These are phyloP conservation scores for Panulirus ornatus DNA, from an alignment of 1,140 invertebrate species.

Conservation along the genomic window DNA sequence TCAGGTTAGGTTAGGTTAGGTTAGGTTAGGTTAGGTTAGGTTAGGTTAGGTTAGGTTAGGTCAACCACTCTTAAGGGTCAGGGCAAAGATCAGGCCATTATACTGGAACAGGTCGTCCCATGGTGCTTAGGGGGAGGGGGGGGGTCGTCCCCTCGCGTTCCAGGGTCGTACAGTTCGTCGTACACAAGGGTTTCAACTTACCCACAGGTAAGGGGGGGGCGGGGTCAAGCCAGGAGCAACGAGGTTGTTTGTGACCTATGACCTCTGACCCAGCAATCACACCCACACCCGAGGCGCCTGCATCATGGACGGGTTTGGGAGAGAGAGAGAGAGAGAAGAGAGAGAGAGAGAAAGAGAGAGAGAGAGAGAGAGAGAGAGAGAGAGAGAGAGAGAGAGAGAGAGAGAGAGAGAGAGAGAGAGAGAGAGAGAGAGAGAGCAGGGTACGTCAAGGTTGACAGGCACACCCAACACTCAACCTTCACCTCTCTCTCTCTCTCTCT, in stretches of 20 bases:
- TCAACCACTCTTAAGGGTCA: neutral
- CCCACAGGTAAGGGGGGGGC: neutral
- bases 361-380: neutral
- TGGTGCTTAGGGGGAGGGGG: neutral
- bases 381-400: neutral
- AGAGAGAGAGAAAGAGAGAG: neutral
- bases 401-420: neutral
- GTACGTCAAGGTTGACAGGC: neutral
- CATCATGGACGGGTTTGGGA: neutral
- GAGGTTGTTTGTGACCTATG: too few species aligned
- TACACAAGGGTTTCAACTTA: too few species aligned
- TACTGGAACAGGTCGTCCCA: too few species aligned
- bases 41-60: conserved; percentile 46
- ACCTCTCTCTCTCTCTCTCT: neutral
- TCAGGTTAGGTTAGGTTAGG: conserved; percentile 20
- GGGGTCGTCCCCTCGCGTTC: too few species aligned
- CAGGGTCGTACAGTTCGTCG: too few species aligned
- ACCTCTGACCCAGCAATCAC: too few species aligned
- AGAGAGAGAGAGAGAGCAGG: neutral
- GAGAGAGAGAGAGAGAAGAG: neutral
- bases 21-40: conserved; percentile 21
- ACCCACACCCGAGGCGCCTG: too few species aligned
- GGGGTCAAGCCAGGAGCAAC: neutral
- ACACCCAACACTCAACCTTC: neutral
- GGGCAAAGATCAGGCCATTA: too few species aligned